phyloP scores from a whole-genome alignment of 64 coral and sea anemone species.

The Montipora sp. region DNA sequence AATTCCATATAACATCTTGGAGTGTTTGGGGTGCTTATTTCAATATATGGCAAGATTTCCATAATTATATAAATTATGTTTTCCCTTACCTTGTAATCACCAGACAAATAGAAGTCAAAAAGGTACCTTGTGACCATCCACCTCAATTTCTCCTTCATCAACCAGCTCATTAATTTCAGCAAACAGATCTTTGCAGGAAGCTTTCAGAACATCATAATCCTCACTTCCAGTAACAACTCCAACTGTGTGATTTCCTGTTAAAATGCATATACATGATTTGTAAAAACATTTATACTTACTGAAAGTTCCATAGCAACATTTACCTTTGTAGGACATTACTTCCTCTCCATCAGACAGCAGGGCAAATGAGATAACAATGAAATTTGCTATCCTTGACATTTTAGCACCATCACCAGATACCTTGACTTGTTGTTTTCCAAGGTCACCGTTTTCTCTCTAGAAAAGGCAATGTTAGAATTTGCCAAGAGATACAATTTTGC shows the following conservation, averaged over 20 bases:
- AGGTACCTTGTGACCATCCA: conserved; percentile 2
- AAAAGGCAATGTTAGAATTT: not conserved
- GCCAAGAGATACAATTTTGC: too few species aligned
- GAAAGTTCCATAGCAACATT: not conserved
- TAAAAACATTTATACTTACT: not conserved
- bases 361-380: conserved; percentile 59
- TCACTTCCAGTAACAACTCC: conserved; percentile 23
- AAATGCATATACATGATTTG: not conserved
- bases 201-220: too few species aligned
- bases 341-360: conserved; percentile 38
- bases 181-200: conserved; percentile 18
- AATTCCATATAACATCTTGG: too few species aligned
- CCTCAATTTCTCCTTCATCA: not conserved
- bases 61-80: not conserved
- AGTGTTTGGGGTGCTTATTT: too few species aligned
- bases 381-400: conserved; percentile 45
- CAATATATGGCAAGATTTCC: too few species aligned
- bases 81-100: conserved; percentile 50
- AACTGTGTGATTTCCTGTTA: conserved; percentile 37
- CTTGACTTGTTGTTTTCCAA: not conserved
- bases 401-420: conserved; percentile 46
- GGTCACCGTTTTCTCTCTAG: conserved; percentile 8
- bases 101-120: conserved; percentile 32
- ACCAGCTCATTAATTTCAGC: conserved; percentile 31
- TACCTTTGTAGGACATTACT: conserved; percentile 58